Base-by-base conservation (phyloP, 2,888 invertebrate species). In the Ichneumon xanthorius region DNA sequence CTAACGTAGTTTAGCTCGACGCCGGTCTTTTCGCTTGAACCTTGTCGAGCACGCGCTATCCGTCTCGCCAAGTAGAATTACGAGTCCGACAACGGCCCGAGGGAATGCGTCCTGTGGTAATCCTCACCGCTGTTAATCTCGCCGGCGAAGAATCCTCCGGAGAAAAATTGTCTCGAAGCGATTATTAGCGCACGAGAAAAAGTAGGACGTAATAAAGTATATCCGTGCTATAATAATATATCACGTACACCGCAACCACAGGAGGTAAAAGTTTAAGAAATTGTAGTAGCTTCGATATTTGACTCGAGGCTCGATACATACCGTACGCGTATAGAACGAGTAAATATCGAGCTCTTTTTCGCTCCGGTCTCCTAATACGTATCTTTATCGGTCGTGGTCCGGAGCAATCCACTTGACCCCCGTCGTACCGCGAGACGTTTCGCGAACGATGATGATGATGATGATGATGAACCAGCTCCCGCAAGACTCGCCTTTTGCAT, bases 381-480 rank as follows among this genome's bases (percentile, higher is more conserved):
- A 80, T 82, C 72, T 77, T 85, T 73, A 85, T 82, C 14, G 45
- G 14, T 82, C 82, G 76, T 45, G 50, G 79, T 81, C 48, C 85
- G 80, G 76, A 82, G 85, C 85, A 82, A 77, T 82, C 68, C 82
- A 82, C 76, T 85, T 85, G 85, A 85, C 82, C 85, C 37, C 72
- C 14, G 70, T 80, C 82, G 71, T 71, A 79, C 30, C 70, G 73
- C 71, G 76, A 82, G 82, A 67, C 73, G 68, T 71, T 79, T 67
- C 26, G n/a, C 71, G 67, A 79, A 80, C 79, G 63, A 76, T 63
- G 26, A 76, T 70, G n/a, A 82, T 55, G 71, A 82, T 78, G 78
- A 83, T 72, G 30, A 61, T 84, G 58, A 63, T n/a, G n/a, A n/a
- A 73, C 48, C 77, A 22, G 75, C 58, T 71, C 55, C 50, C 58